These are phyloP conservation scores for Erinaceus europaeus DNA, from an alignment of 2,113 vertebrate species.

Conservation along the genomic window DNA sequence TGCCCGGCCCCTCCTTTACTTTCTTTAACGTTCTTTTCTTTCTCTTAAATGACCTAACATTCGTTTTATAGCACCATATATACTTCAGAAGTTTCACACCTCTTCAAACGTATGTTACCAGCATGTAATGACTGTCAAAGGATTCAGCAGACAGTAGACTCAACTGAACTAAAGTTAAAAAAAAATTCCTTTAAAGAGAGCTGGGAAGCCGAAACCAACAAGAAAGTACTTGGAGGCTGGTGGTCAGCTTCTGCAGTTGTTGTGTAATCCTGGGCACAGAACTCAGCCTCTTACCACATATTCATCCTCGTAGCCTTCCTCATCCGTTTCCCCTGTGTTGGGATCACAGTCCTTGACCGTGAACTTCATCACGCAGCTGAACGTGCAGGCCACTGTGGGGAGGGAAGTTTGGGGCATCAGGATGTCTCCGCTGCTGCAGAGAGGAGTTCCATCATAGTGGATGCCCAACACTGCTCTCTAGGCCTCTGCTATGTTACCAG, in stretches of 20 bases:
- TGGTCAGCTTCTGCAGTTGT: not conserved
- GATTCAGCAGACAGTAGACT: too few relatives aligned
- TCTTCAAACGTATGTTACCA: too few relatives aligned
- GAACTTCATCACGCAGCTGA: constrained; percentile 90
- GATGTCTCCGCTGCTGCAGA: not conserved
- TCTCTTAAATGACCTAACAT: too few relatives aligned
- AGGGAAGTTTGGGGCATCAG: not conserved
- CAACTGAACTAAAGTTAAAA: not conserved
- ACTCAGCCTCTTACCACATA: constrained; percentile 84
- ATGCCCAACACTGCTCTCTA: not conserved
- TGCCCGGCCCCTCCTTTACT: too few relatives aligned
- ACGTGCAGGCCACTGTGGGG: constrained; percentile 83
- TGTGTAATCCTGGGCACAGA: not conserved
- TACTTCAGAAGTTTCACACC: too few relatives aligned
- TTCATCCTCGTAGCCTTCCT: constrained; percentile 88
- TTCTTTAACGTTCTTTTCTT: too few relatives aligned
- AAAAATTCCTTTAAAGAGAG: not conserved
- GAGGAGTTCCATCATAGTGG: not conserved
- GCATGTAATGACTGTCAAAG: too few relatives aligned
- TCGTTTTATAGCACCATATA: too few relatives aligned
- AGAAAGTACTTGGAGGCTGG: not conserved
- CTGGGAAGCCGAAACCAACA: not conserved
- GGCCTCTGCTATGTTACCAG: not conserved
- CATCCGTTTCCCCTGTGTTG: constrained; percentile 83
- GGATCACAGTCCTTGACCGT: constrained; percentile 88